Conservation (phyloP, 2,113 vertebrate genomes). For the Bubo bubo region DNA sequence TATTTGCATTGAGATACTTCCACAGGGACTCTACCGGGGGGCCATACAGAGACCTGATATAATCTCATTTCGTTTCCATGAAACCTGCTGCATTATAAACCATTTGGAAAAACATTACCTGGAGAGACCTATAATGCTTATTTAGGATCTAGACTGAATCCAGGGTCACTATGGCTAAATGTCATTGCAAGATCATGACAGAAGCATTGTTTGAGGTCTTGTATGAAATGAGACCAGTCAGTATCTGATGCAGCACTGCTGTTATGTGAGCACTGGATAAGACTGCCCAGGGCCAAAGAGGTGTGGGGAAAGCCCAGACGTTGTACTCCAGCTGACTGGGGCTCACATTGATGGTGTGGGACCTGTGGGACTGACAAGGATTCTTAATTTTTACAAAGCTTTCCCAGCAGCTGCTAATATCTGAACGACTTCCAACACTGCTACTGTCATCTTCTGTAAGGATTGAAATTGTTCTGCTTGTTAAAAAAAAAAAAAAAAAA, state of each 20-base stretch:
- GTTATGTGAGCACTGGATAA: neutral
- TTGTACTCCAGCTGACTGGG: neutral
- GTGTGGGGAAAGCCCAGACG: neutral
- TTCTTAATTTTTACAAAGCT: neutral
- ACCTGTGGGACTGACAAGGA: neutral
- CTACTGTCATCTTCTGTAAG: neutral
- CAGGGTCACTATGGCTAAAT: neutral
- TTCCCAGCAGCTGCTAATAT: neutral
- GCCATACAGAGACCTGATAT: neutral
- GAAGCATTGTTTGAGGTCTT: neutral
- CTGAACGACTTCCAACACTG: neutral
- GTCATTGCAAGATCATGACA: neutral
- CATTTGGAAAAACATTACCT: neutral
- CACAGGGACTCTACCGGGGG: neutral
- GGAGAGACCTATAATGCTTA: neutral
- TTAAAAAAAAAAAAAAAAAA: neutral
- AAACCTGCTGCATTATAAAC: neutral
- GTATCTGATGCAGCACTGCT: neutral
- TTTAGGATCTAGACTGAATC: neutral
- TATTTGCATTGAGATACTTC: neutral
- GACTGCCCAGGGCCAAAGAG: neutral
- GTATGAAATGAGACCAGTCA: neutral
- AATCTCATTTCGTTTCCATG: neutral
- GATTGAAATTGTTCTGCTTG: neutral
- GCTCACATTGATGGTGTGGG: neutral